These are phyloP conservation scores for Formicarius rufipectus DNA, from an alignment of 2,113 vertebrate species.

Conservation along the genomic window DNA sequence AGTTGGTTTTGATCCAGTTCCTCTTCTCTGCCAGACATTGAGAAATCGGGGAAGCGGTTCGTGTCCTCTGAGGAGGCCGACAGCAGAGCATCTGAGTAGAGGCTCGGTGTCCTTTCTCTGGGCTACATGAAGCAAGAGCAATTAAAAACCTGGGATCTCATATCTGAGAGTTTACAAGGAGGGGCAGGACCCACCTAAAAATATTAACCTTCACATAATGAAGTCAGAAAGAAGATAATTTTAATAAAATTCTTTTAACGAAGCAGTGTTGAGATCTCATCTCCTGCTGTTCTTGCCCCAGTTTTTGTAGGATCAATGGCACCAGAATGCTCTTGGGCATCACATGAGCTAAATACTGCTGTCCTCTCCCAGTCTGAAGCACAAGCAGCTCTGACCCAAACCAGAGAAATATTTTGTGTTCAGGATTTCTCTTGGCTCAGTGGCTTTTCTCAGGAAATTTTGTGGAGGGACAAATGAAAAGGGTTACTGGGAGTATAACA, in stretches of 20 bases:
- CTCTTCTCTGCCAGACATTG: constrained; percentile 12
- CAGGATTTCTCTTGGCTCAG: background rate
- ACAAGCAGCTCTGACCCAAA: background rate
- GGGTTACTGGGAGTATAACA: background rate
- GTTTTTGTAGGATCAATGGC: background rate
- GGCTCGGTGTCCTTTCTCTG: background rate
- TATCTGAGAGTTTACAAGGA: background rate
- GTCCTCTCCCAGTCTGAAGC: background rate
- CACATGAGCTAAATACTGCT: background rate
- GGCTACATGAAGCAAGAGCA: background rate
- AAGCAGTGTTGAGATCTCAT: background rate
- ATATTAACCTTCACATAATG: background rate
- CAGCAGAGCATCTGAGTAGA: background rate
- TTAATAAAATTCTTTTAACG: background rate
- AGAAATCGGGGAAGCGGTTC: background rate
- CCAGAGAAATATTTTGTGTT: background rate
- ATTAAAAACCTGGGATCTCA: background rate
- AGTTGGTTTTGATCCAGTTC: constrained; percentile 50
- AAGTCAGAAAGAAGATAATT: background rate
- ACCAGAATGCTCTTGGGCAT: background rate
- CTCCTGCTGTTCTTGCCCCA: background rate
- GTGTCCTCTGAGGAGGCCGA: background rate
- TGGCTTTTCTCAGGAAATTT: background rate
- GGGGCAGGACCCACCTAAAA: background rate
- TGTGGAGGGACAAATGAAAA: background rate